A percentile compares a stretch with the other conserved stretches of the same genome.
Conservation (phyloP, 35 echinoderm and acorn worm genomes). For the Ophioderma brevispina region DNA sequence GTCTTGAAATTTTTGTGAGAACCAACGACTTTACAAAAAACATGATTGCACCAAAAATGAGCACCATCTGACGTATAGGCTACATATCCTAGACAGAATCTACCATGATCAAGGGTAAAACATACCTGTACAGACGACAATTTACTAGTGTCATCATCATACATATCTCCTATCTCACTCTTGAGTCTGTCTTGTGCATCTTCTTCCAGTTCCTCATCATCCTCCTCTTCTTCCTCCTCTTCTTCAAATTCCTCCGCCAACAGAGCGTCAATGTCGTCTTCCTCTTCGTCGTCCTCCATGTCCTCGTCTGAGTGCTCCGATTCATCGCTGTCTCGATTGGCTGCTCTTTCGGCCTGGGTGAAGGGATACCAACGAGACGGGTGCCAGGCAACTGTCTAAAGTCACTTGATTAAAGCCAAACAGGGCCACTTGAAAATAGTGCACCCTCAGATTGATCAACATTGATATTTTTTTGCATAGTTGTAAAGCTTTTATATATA, state of each 20-base stretch:
- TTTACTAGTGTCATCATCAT: slow-evolving; percentile 89
- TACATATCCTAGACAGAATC: too few relatives aligned
- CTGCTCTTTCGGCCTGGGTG: slow-evolving; percentile 81
- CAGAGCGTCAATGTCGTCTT: slow-evolving; percentile 94
- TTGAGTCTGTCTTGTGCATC: slow-evolving; percentile 91
- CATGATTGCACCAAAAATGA: too few relatives aligned
- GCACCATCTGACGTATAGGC: too few relatives aligned
- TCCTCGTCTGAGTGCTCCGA: slow-evolving; percentile 89
- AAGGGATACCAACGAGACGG: too few relatives aligned
- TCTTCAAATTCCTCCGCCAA: slow-evolving; percentile 99
- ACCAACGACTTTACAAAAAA: too few relatives aligned
- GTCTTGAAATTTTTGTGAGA: neutral
- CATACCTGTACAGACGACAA: slow-evolving; percentile 80
- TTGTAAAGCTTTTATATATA: too few relatives aligned
- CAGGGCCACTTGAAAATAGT: too few relatives aligned
- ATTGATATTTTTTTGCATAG: too few relatives aligned
- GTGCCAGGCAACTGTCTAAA: too few relatives aligned
- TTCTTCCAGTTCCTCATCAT: slow-evolving; percentile 95
- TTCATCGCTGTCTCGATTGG: slow-evolving; percentile 96
- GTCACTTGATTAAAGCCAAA: too few relatives aligned
- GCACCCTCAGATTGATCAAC: too few relatives aligned
- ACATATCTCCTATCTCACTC: slow-evolving; percentile 97
- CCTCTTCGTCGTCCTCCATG: slow-evolving; percentile 88
- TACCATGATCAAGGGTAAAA: neutral
- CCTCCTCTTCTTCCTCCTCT: slow-evolving; percentile 99